Conservation (phyloP, 2,797 vertebrate genomes). For the Centropyge bicolor region DNA sequence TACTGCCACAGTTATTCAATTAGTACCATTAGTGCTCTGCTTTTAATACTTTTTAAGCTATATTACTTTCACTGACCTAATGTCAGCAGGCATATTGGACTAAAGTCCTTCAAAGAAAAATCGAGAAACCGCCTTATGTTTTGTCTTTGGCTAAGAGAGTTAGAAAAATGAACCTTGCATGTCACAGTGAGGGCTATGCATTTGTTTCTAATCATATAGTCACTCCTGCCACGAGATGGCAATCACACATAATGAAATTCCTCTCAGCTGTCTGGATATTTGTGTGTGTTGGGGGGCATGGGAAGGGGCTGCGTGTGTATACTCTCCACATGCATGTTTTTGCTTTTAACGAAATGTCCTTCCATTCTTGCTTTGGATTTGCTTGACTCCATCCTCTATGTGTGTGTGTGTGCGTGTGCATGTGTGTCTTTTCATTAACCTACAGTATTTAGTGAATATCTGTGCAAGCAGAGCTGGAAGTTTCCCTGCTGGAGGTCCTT, state of each 20-base stretch:
- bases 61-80: neutral
- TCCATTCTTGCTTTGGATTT: constrained; percentile 26
- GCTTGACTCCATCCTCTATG: neutral
- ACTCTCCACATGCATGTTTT: constrained; percentile 43
- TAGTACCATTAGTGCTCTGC: neutral
- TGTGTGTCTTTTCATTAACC: constrained; percentile 30
- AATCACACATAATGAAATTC: constrained; percentile 74
- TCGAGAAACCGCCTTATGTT: neutral
- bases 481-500: constrained; percentile 63
- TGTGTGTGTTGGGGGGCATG: neutral
- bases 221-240: constrained; percentile 78
- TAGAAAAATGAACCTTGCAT: too few relatives aligned
- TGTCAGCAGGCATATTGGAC: constrained; percentile 1
- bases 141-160: neutral
- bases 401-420: neutral
- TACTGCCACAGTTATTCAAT: neutral
- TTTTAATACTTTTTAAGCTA: neutral
- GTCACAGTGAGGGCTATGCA: constrained; percentile 25
- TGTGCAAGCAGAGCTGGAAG: constrained; percentile 49
- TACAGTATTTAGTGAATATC: constrained; percentile 38
- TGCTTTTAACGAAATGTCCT: constrained; percentile 37
- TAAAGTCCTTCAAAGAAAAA: neutral
- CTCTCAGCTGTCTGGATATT: neutral
- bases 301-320: constrained; percentile 3
- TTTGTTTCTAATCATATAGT: constrained; percentile 42